Percentiles rank a stretch among this genome's conserved stretches.
These are phyloP conservation scores for Aspidoscelis tigris DNA, from an alignment of 2,113 vertebrate genomes.

Conservation along the genomic window DNA sequence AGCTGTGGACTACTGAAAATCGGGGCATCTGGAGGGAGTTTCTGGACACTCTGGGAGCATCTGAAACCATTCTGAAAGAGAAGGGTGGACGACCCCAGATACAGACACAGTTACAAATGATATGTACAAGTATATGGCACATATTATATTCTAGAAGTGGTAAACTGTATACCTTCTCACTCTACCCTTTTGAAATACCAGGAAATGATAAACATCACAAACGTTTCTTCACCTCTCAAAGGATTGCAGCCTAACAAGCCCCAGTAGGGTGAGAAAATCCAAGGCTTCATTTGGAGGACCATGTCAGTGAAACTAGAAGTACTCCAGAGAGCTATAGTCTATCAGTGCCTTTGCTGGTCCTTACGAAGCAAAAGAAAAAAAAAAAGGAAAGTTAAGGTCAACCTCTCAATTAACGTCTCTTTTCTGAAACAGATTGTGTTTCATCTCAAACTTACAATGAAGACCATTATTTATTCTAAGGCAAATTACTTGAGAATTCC, in stretches of 20 bases:
- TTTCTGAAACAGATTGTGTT: constrained; percentile 33
- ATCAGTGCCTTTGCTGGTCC: constrained; percentile 52
- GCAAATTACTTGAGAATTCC: constrained; percentile 52
- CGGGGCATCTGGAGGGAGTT: too few relatives aligned
- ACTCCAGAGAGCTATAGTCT: constrained; percentile 55
- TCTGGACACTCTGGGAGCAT: too few relatives aligned
- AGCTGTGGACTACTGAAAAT: too few relatives aligned
- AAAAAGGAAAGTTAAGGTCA: constrained; percentile 55
- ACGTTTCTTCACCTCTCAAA: constrained; percentile 51
- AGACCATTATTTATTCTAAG: constrained; percentile 31
- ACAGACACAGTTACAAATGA: too few relatives aligned
- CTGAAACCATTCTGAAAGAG: too few relatives aligned
- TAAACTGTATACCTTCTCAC: constrained; percentile 62
- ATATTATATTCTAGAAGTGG: not conserved
- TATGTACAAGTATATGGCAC: too few relatives aligned
- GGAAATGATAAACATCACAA: constrained; percentile 43
- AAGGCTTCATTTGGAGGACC: constrained; percentile 42
- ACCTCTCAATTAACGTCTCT: constrained; percentile 55
- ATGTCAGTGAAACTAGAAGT: constrained; percentile 45
- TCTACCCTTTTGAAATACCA: constrained; percentile 67
- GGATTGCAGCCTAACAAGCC: constrained; percentile 68
- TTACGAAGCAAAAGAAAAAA: constrained; percentile 40
- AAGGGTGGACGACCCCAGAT: too few relatives aligned
- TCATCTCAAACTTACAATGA: constrained; percentile 39
- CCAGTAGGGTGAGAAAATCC: constrained; percentile 57